Evolutionary conservation across 2,113 vertebrate genomes (phyloP), one percentile per base, ranked within the genome.

Genomic region (Drymodes brunneopygia): DNA sequence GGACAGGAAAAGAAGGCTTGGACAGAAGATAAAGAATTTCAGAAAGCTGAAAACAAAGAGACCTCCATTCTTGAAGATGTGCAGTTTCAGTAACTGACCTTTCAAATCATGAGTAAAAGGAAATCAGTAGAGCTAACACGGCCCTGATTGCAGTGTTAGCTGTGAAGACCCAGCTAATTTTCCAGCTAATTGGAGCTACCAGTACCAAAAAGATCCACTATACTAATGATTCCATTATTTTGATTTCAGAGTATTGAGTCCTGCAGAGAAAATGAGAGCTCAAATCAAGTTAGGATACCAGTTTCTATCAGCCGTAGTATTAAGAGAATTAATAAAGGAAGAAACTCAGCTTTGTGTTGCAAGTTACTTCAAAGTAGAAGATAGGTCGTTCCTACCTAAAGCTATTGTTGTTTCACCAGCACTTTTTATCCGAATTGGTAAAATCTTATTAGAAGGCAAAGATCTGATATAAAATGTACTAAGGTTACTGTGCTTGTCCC

Each of bases 81-180:
- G 16, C 7, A 4, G 14, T 69, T 92, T 81, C 48, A 62, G 23
- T 35, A 47, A 62, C 4, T 40, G 29, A 45, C 21, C 54, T 94
- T 54, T 87, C 42, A 54, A 78, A 31, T 2, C 35, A 4, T 6
- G 29, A 58, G 51, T 48, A 62, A 29, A 28, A 29, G 20, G 54
- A 75, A 67, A 73, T 36, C n/a, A 66, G 15, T 3, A 42, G 53
- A 84, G 40, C 3, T 51, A 78, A 50, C 0, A 0, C 23, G 19
- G 13, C 16, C 19, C 21, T 71, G 15, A 23, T 9, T 6, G 1
- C 42, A 70, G 31, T 9, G 25, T 31, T 48, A 54, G 45, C 28
- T 54, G 33, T 50, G 45, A 86, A 80, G 42, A 83, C 31, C 9
- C 33, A 71, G 19, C 7, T 84, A 50, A 66, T 73, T 70, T 83